Base-by-base conservation (phyloP, 2,797 vertebrate genomes). In the Anguilla anguilla region DNA sequence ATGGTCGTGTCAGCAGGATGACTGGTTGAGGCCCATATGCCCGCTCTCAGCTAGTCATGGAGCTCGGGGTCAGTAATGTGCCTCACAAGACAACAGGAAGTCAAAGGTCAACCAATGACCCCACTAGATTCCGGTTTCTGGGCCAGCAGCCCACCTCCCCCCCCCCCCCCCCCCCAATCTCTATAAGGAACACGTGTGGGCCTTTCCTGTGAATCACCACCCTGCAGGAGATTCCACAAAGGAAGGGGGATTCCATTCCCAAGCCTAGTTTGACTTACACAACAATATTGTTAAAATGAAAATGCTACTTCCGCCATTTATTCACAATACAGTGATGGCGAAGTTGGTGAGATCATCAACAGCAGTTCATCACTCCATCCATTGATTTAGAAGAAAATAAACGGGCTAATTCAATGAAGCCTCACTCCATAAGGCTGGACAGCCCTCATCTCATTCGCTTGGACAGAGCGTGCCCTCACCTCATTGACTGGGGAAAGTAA, bases 401-500 rank as follows among this genome's bases (percentile, higher is more conserved):
- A 25, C 1, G 6, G 43, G 4, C n/a, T 49, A 49, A 19, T 10
- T 46, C 39, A 81, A 10, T 49, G 6, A n/a, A 2, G 43, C 22
- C 25, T 43, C 4, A 35, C 43, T 22, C 4, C 19, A n/a, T 46
- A 22, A 22, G 72, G 72, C 28, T 35, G 31, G 13, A 39, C 6
- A 35, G 39, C 39, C 43, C 43, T 49, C 43, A 31, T 7, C 77
- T 49, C 3, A 49, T 49, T 81, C 6, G 43, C 77, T 46, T 6
- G 43, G 77, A 46, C 11, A 49, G 4, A 25, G 39, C 9, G 39
- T 87, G 84, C 92, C 89, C 96, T 97, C 96, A 97, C 96, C 96
- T 97, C 96, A 93, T 91, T 94, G 91, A 89, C 88, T 94, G 96
- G 95, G 94, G 96, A 95, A 94, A 96, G 94, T 93, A 96, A 96